Evolutionary conservation across 2,797 vertebrate species (phyloP), one percentile per base, ranked within the genome.

Genomic region (Cyclura pinguis): DNA sequence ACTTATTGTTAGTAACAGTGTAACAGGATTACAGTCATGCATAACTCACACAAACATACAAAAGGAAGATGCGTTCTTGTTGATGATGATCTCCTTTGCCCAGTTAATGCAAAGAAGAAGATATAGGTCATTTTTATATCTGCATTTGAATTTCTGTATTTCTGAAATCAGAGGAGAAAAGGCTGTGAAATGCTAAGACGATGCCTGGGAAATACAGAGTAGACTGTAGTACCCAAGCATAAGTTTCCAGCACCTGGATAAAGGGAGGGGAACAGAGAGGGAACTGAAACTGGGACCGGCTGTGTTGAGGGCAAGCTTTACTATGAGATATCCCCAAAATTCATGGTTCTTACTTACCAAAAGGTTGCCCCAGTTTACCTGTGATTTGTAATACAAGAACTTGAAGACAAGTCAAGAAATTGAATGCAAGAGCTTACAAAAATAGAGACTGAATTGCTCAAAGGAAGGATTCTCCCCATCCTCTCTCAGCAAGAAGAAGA

Each of bases 21-120:
- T 67, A 88, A 78, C 24, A 62, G 20, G 57, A 88, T 62, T 78
- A 85, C 67, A 76, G 16, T 27, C 47, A 80, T 27, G 50, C 12
- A 80, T 67, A 87, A 86, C 47, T 86, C 76, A 86, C 35, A 69
- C 42, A 77, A 76, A 32, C 6, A 4, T 69, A 35, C 18, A 9
- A 59, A 55, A 47, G 27, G 29, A 50, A 6, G 18, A 84, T 74
- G 0, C 80, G 8, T 0, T 2, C 42, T 77, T 50, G 78, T 32
- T 59, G 35, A 67, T 85, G n/a, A n/a, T 78, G 55, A 64, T 38
- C 20, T 1, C 69, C 52, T 88, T 57, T 55, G 59, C 50, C 62
- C 32, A 29, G n/a, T 81, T 62, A 83, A 80, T 90, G 93, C 78
- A 84, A 74, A 0, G 83, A 95, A 78, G 84, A 52, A 47, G 42